Percentiles rank a stretch among this genome's conserved stretches.
phyloP scores from a whole-genome alignment of 2,113 vertebrate species.

The Leptobrachium leishanense region DNA sequence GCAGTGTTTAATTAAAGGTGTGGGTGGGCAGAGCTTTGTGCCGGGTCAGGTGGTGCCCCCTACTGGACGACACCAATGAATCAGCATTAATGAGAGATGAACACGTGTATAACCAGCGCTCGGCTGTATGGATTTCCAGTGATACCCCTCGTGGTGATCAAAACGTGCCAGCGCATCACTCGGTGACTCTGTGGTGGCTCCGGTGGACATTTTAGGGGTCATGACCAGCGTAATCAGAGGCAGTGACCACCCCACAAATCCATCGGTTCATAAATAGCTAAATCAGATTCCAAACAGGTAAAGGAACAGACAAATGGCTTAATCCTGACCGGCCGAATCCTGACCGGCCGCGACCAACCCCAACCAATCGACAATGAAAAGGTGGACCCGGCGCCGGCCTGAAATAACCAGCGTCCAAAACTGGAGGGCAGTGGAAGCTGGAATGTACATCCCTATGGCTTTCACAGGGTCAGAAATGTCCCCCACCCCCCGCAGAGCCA shows the following conservation, averaged over 20 bases:
- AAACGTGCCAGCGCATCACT: background rate
- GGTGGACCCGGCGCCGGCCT: background rate
- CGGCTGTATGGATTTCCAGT: too few species aligned
- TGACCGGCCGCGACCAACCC: too few species aligned
- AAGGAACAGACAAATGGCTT: conserved; percentile 42
- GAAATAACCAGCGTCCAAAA: background rate
- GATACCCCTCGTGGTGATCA: conserved; percentile 15
- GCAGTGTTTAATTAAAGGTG: too few species aligned
- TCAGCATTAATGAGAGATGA: too few species aligned
- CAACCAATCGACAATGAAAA: conserved; percentile 12
- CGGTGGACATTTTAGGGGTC: background rate
- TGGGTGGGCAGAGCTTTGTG: too few species aligned
- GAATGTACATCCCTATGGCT: conserved; percentile 7
- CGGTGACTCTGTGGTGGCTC: background rate
- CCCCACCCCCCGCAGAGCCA: too few species aligned
- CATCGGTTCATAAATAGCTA: background rate
- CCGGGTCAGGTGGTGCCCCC: too few species aligned
- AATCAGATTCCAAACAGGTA: background rate
- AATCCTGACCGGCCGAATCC: conserved; percentile 40
- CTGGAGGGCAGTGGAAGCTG: conserved; percentile 39
- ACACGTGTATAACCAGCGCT: too few species aligned
- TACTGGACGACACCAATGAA: too few species aligned
- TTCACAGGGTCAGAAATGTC: background rate
- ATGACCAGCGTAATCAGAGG: background rate
- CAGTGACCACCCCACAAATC: background rate